phyloP scores from a whole-genome alignment of 2,888 invertebrate species.

The Caenorhabditis auriculariae region DNA sequence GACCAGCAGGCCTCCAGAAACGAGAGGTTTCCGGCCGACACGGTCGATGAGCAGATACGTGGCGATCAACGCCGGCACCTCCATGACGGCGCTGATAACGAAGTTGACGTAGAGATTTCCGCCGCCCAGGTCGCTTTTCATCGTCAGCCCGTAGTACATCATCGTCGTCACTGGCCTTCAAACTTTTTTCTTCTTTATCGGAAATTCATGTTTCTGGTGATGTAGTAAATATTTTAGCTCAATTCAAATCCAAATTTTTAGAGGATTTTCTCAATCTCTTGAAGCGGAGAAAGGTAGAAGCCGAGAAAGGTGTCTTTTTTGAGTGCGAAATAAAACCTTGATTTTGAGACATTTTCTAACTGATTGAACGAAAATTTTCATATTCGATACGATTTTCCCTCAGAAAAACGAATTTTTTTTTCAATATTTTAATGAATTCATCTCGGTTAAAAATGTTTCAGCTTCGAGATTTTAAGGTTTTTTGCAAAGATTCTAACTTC shows the following conservation, averaged over 20 bases:
- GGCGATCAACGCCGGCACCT: slow-evolving; percentile 64
- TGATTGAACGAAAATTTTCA: background rate
- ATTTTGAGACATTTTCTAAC: background rate
- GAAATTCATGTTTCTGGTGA: no score
- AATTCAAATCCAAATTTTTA: no score
- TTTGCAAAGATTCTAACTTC: no score
- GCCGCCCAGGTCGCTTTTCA: slow-evolving; percentile 78
- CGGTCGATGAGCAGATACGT: slow-evolving; percentile 51
- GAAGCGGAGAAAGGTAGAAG: no score
- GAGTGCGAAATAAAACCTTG: background rate
- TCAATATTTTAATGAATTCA: no score
- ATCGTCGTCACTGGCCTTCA: slow-evolving; percentile 77
- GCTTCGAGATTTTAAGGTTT: no score
- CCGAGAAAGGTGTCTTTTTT: no score
- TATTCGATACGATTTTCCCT: no score
- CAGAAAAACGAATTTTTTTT: no score
- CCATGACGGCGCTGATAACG: slow-evolving; percentile 70
- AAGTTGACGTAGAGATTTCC: slow-evolving; percentile 80
- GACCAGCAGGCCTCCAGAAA: slow-evolving; percentile 33
- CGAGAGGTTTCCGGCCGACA: slow-evolving; percentile 45
- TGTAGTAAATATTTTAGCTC: no score
- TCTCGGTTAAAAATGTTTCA: no score
- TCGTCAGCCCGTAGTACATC: slow-evolving; percentile 83
- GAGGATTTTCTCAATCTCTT: no score
- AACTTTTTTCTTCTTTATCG: background rate